Conservation (phyloP, 2,888 invertebrate species). For the Dicranocentrus wangi region DNA sequence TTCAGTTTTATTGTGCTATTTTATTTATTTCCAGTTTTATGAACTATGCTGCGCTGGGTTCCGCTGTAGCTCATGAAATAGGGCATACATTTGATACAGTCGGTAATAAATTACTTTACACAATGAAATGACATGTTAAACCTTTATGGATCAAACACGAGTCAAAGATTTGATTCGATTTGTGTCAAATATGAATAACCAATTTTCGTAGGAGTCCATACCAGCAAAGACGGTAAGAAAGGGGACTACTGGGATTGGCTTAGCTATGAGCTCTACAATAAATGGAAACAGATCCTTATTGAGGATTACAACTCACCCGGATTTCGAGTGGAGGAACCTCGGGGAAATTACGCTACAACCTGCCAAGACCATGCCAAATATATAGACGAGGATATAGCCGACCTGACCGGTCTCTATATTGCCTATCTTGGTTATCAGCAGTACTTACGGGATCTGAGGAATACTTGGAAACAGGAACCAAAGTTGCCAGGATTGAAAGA, state of each 20-base stretch:
- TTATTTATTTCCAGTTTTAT: conserved; percentile 23
- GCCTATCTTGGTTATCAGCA: conserved; percentile 50
- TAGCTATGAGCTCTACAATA: conserved; percentile 59
- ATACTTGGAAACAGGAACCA: conserved; percentile 49
- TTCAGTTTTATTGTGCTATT: background rate
- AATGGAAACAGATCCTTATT: conserved; percentile 58
- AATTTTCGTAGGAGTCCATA: conserved; percentile 51
- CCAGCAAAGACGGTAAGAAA: conserved; percentile 52
- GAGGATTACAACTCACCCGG: conserved; percentile 56
- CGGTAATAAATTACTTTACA: conserved; percentile 15
- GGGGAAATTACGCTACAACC: conserved; percentile 56
- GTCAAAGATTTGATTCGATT: too few relatives aligned
- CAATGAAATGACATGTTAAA: too few relatives aligned
- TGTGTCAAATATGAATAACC: too few relatives aligned
- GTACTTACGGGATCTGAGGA: conserved; percentile 44
- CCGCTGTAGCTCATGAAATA: conserved; percentile 40
- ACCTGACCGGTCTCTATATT: conserved; percentile 47
- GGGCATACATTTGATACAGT: conserved; percentile 49
- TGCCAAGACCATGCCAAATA: conserved; percentile 52
- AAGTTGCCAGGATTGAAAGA: conserved; percentile 54
- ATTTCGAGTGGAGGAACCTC: conserved; percentile 53
- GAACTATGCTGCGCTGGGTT: conserved; percentile 54
- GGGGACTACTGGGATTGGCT: conserved; percentile 63
- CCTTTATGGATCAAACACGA: too few relatives aligned
- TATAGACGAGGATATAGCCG: conserved; percentile 58